These are phyloP conservation scores for Triplophysa bombifrons DNA, from an alignment of 2,797 vertebrate genomes.

Conservation along the genomic window DNA sequence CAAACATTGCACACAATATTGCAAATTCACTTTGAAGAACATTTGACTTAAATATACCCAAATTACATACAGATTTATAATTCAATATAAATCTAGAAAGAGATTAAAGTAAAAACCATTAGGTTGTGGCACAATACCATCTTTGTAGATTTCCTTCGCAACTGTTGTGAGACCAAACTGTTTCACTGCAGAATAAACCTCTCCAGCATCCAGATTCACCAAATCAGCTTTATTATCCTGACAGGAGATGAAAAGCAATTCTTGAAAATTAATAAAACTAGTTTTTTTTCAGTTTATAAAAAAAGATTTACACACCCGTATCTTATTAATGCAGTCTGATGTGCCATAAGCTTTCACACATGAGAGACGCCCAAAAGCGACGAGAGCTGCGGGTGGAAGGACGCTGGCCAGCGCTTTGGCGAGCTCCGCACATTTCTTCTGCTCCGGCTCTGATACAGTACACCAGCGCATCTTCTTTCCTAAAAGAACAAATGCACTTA, in stretches of 20 bases:
- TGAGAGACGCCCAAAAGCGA: slow-evolving; percentile 79
- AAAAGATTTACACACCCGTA: slow-evolving; percentile 73
- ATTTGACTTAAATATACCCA: too few species aligned
- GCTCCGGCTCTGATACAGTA: slow-evolving; percentile 85
- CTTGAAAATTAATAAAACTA: background rate
- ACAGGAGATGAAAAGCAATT: slow-evolving; percentile 25
- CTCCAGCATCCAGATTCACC: slow-evolving; percentile 86
- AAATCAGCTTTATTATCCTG: slow-evolving; percentile 89
- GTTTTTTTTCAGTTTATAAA: background rate
- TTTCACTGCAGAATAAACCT: slow-evolving; percentile 88
- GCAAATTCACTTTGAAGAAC: background rate
- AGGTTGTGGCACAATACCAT: slow-evolving; percentile 78
- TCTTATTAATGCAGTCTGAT: slow-evolving; percentile 84
- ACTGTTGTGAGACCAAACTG: slow-evolving; percentile 81
- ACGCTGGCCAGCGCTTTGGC: slow-evolving; percentile 78
- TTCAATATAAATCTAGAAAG: too few species aligned
- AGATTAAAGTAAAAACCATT: too few species aligned
- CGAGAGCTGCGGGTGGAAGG: slow-evolving; percentile 68
- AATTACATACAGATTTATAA: too few species aligned
- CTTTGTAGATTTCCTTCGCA: slow-evolving; percentile 85
- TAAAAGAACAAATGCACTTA: slow-evolving; percentile 52
- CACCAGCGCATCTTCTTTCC: slow-evolving; percentile 95
- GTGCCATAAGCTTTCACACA: slow-evolving; percentile 85
- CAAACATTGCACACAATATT: background rate
- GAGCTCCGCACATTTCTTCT: slow-evolving; percentile 89